These are phyloP conservation scores for Leptopilina syphax DNA, from an alignment of 2,888 invertebrate genomes.

Conservation along the genomic window DNA sequence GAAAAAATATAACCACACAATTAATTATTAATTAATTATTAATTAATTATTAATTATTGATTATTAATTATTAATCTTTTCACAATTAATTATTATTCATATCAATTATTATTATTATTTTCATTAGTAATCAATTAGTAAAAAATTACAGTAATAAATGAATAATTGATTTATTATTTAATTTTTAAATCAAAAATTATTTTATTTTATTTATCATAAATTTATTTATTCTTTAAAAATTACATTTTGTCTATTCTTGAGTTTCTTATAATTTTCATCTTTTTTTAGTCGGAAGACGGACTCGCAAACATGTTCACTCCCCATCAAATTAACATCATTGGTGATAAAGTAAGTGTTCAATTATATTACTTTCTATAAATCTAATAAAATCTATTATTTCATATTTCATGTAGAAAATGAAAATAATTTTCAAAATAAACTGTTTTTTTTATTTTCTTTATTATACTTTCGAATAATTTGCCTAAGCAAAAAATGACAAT, in stretches of 20 bases:
- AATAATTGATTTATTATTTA: no score
- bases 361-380: not conserved
- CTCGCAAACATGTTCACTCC: not conserved
- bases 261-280: not conserved
- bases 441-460: not conserved
- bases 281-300: not conserved
- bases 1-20: no score
- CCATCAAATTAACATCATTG: not conserved
- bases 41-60: not conserved
- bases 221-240: no score
- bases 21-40: not conserved
- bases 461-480: not conserved
- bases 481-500: not conserved
- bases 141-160: no score
- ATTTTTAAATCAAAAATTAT: no score
- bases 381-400: no score
- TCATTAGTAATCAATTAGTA: no score
- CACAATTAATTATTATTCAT: not conserved
- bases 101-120: no score
- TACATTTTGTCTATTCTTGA: no score
- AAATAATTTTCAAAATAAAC: no score
- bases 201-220: no score
- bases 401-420: no score
- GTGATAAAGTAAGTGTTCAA: not conserved
- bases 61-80: not conserved